phyloP scores from a whole-genome alignment of 1,140 invertebrate species.

The Nylanderia fulva region DNA sequence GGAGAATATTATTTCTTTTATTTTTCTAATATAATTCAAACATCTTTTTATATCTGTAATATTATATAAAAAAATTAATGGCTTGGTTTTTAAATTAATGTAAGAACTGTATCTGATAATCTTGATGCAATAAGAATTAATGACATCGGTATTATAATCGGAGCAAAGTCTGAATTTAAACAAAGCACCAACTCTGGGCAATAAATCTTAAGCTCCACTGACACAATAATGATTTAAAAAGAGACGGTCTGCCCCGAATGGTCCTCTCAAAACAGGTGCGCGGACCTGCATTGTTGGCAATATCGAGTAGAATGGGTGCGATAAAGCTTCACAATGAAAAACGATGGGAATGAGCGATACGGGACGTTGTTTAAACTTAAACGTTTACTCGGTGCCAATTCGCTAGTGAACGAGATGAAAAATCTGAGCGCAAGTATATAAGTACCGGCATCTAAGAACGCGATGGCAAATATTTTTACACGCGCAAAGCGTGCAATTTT shows the following conservation, averaged over 20 bases:
- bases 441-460: not conserved
- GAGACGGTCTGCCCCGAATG: not conserved
- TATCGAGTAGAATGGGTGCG: not conserved
- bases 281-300: slow-evolving; percentile 53
- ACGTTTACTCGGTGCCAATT: slow-evolving; percentile 22
- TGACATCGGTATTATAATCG: not conserved
- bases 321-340: slow-evolving; percentile 57
- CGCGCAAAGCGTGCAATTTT: not conserved
- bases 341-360: slow-evolving; percentile 46
- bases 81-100: not conserved
- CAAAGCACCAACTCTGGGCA: not conserved
- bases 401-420: slow-evolving; percentile 6
- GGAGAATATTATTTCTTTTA: not conserved
- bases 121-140: not conserved
- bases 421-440: not conserved
- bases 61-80: not conserved
- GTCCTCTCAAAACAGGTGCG: slow-evolving; percentile 16
- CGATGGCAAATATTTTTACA: slow-evolving; percentile 35
- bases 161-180: not conserved
- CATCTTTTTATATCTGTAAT: not conserved
- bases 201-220: slow-evolving; percentile 35
- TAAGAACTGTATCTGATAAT: not conserved
- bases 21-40: not conserved
- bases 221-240: slow-evolving; percentile 42
- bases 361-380: slow-evolving; percentile 44